Evolutionary conservation across 2,888 invertebrate species (phyloP), one percentile per base, ranked within the genome.

Genomic region (Eristalinus sepulchralis): DNA sequence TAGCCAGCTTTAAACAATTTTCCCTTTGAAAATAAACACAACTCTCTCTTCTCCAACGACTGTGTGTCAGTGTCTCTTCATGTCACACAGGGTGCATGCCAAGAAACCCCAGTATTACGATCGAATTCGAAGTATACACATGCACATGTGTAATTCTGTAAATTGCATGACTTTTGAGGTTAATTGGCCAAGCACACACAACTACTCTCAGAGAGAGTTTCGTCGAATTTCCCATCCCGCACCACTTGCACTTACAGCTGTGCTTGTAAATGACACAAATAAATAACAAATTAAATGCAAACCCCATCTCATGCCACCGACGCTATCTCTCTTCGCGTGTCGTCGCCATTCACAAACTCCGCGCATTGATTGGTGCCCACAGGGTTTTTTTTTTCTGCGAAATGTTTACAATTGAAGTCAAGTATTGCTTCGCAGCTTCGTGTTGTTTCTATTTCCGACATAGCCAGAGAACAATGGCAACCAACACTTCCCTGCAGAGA

Each of bases 261-360:
- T 53, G 31, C 62, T 57, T 27, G 24, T 13, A 57, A 57, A 24
- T 57, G 55, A 55, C 55, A 39, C 17, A 47, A 11, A 75, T 59
- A 39, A 75, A 66, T 33, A 53, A 76, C 39, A 76, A 47, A 39
- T 67, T 10, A 63, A 10, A 22, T 11, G 62, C 20, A 47, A n/a
- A n/a, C 39, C 5, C 6, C 6, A 34, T 34, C 34, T 34, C 34
- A 34, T 34, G 34, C 34, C 9, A 10, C 34, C 39, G 39, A 39
- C 13, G 36, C 8, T 13, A 5, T 13, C 36, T 0, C 36, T 8
- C 13, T 2, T 4, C 57, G 39, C 31, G n/a, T n/a, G 22, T 60
- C 55, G 22, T 6, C 9, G 34, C 11, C 66, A 47, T 13, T 67
- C 17, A 1, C 34, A 36, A 68, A 57, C 5, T 47, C 9, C 27